Evolutionary conservation across 1,140 invertebrate genomes (phyloP), one percentile per base, ranked within the genome.

Genomic region (Bombyx mori): DNA sequence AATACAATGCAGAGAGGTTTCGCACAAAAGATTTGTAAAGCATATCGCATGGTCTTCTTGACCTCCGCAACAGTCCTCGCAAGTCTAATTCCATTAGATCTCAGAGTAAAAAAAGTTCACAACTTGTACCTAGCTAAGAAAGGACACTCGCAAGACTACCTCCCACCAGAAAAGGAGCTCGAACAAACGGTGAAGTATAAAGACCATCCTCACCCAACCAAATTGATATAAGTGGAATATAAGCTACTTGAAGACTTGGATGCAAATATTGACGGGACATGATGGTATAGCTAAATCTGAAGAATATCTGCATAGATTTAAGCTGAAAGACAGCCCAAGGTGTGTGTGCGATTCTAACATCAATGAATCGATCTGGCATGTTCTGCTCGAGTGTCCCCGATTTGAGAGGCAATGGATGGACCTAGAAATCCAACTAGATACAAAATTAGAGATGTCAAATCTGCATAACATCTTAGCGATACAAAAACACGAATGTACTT

Each of bases 41-140:
- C 12, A 18, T 18, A 18, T 18, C 12, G 12, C 12, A 18, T 18
- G 12, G 12, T 18, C 12, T 18, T 18, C 57, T 43, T 59, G 12
- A 49, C 43, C 6, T 63, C 61, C 18, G 57, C 54, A 5, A 49
- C 58, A 8, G n/a, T 59, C 0, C 52, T 68, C 1, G 42, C 66
- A 0, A 63, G 66, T 8, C 46, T 59, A 8, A 56, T 65, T 6
- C 66, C 63, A 7, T 59, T 68, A 7, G 63, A 68, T 44, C 54
- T 68, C 0, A 35, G 60, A 42, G 54, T 68, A n/a, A 56, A 59
- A 8, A 63, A 68, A 12, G 48, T 48, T 7, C 58, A 63, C 3
- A 42, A 10, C 18, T 55, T 65, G 8, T 68, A 58, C 35, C 52
- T 54, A 22, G 56, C 51, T 1, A 68, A 63, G 18, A 68, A 61